Evolutionary conservation across 2,797 vertebrate species (phyloP), one percentile per base, ranked within the genome.

Genomic region (Mus minutoides): DNA sequence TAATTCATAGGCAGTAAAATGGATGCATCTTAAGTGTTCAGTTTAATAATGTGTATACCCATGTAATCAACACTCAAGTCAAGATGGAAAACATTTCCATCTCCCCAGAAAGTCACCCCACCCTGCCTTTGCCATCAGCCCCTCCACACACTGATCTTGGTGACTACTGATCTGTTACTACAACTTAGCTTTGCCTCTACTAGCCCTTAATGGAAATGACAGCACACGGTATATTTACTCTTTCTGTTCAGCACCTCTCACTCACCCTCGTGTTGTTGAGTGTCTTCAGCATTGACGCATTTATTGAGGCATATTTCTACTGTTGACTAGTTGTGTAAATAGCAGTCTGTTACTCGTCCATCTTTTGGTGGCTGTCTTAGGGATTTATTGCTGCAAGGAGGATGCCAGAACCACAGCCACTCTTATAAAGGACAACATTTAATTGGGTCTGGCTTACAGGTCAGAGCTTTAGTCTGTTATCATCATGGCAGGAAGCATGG

Each of bases 1-100:
- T 75, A 60, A 82, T 71, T 96, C 69, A 82, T 8, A 86, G 77
- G 64, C 2, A 76, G 60, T 91, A 87, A 94, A 82, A 82, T 83
- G 71, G 11, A 56, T 67, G 29, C 13, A 58, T 90, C 90, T 76
- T 54, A 95, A 87, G 52, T 19, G 2, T 76, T n/a, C n/a, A 52
- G 34, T 75, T 92, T 43, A 83, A 49, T 75, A 85, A 77, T 52
- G 40, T 85, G 40, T 60, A 69, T 3, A 79, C 62, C 29, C 29
- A 58, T 40, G n/a, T 58, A 90, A 73, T 19, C 73, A 80, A 49
- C n/a, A 76, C n/a, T 52, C 46, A 90, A 6, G 29, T 89, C 49
- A 90, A 94, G 22, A 49, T 2, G 56, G 4, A 84, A 54, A 31
- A 67, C 10, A 71, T 54, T 54, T 37, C 31, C 46, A 71, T 5